Percentiles rank a stretch among this genome's conserved stretches.
These are phyloP conservation scores for Forbesichthys agassizii DNA, from an alignment of 2,113 vertebrate species.

Conservation along the genomic window DNA sequence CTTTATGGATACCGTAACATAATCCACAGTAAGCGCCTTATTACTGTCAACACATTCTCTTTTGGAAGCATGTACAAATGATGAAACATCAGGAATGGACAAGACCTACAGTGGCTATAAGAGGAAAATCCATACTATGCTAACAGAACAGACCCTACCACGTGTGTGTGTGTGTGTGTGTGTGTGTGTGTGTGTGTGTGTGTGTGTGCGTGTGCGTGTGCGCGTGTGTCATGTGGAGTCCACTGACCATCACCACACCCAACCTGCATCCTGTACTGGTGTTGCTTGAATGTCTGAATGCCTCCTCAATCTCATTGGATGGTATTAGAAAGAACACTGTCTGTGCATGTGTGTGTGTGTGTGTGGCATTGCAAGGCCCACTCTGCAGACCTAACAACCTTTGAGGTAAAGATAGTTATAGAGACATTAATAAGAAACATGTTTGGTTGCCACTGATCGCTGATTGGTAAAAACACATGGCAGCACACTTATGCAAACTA, in stretches of 20 bases:
- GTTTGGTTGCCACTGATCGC: background rate
- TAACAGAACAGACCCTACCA: background rate
- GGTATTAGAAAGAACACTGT: too few species aligned
- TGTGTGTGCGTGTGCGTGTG: conserved; percentile 4
- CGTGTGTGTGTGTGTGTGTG: background rate
- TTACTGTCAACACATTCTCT: conserved; percentile 35
- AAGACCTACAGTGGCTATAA: background rate
- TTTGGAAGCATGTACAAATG: conserved; percentile 60
- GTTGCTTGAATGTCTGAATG: too few species aligned
- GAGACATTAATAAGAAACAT: background rate
- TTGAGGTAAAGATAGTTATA: too few species aligned
- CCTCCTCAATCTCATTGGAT: too few species aligned
- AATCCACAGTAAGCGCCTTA: conserved; percentile 31
- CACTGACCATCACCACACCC: conserved; percentile 9
- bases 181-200: background rate
- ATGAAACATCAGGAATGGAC: conserved; percentile 11
- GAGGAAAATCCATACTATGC: conserved; percentile 8
- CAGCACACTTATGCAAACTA: too few species aligned
- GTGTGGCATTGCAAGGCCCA: background rate
- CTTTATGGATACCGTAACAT: conserved; percentile 32
- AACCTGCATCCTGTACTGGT: conserved; percentile 30
- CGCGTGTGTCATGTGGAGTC: background rate
- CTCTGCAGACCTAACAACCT: too few species aligned
- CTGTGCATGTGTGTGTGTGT: too few species aligned
- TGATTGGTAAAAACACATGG: too few species aligned